These are phyloP conservation scores for Anadara kagoshimensis DNA, from an alignment of 1,140 invertebrate species.

Conservation along the genomic window DNA sequence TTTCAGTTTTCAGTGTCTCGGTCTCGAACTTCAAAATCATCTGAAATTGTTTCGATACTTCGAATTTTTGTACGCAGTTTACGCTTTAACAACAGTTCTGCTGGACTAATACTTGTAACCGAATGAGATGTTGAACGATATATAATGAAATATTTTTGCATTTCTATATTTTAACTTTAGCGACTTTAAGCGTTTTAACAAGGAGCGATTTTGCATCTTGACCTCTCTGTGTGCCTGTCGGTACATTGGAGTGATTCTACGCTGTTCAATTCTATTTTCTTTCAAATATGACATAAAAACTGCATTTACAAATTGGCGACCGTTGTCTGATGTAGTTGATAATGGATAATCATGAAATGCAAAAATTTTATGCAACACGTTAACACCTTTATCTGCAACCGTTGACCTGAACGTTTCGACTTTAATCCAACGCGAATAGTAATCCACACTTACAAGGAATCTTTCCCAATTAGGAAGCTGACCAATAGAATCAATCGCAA, in stretches of 20 bases:
- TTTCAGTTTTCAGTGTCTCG: conserved; percentile 10
- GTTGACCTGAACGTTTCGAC: conserved; percentile 25
- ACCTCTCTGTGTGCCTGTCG: conserved; percentile 44
- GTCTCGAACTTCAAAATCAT: conserved; percentile 20
- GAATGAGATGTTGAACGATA: conserved; percentile 49
- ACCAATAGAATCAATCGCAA: conserved; percentile 29
- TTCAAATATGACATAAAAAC: conserved; percentile 9
- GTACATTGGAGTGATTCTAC: conserved; percentile 25
- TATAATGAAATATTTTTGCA: conserved; percentile 37
- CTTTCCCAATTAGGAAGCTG: conserved; percentile 32
- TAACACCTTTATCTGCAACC: conserved; percentile 26
- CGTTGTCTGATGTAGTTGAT: conserved; percentile 31
- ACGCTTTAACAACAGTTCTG: conserved; percentile 41
- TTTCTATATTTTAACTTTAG: conserved; percentile 19
- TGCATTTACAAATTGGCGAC: conserved; percentile 21
- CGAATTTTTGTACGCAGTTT: conserved; percentile 38
- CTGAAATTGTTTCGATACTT: not conserved
- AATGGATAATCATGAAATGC: conserved; percentile 33
- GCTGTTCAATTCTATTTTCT: conserved; percentile 24
- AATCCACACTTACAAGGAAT: conserved; percentile 44
- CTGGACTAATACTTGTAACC: conserved; percentile 38
- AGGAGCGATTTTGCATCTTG: conserved; percentile 31
- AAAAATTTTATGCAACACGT: conserved; percentile 33
- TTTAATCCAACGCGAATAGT: conserved; percentile 45
- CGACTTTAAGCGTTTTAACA: conserved; percentile 41